Conservation (phyloP, 2,888 invertebrate species). For the Buathra laborator region DNA sequence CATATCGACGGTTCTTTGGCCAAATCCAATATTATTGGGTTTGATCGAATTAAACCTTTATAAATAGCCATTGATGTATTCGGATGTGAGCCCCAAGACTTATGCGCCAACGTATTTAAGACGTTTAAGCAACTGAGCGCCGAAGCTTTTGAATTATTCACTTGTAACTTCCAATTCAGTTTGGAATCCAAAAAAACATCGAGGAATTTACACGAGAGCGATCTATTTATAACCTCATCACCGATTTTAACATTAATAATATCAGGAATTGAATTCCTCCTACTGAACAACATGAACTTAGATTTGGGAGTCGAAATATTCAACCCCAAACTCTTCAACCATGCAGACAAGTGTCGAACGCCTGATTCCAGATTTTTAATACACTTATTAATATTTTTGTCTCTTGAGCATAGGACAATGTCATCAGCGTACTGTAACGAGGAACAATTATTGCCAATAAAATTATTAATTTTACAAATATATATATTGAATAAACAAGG, state of each 20-base stretch:
- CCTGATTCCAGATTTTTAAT: constrained; percentile 16
- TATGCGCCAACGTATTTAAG: not conserved
- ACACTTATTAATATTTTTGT: not conserved
- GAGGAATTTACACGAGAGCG: constrained; percentile 2
- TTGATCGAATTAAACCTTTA: constrained; percentile 22
- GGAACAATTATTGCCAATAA: not conserved
- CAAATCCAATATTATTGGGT: not conserved
- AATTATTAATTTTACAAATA: not conserved
- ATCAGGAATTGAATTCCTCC: not conserved
- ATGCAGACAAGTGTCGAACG: not conserved
- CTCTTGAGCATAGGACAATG: not conserved
- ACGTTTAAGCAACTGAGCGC: not conserved
- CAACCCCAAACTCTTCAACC: constrained; percentile 12
- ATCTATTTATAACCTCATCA: not conserved
- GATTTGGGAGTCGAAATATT: constrained; percentile 11
- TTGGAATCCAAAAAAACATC: constrained; percentile 29
- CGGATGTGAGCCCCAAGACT: constrained; percentile 20
- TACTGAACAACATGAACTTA: constrained; percentile 27
- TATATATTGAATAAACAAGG: constrained; percentile 41
- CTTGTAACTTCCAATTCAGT: constrained; percentile 33
- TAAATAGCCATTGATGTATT: not conserved
- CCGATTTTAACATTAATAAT: not conserved
- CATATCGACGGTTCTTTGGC: not conserved
- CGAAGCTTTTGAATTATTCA: not conserved
- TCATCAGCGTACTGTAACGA: constrained; percentile 44